These are phyloP conservation scores for Machimus atricapillus DNA, from an alignment of 2,888 invertebrate species.

Conservation along the genomic window DNA sequence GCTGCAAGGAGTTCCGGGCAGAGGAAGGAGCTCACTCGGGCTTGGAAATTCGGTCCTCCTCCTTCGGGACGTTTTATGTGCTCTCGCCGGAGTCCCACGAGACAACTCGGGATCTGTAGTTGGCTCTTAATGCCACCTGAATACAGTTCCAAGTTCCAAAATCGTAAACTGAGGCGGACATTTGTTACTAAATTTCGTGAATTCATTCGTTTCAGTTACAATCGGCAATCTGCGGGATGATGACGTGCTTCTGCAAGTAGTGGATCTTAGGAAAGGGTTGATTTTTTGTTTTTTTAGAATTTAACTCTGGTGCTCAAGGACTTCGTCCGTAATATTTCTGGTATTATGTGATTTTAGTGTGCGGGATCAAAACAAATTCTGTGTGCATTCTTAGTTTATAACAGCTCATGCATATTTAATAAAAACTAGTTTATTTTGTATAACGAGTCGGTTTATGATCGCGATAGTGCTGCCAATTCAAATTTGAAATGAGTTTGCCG, in stretches of 20 bases:
- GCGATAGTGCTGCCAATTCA: neutral
- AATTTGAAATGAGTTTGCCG: constrained; percentile 75
- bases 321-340: neutral
- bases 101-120: neutral
- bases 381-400: neutral
- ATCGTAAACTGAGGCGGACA: constrained; percentile 11
- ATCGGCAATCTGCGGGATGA: constrained; percentile 59
- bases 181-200: constrained; percentile 35
- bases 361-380: neutral
- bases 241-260: constrained; percentile 53
- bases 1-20: neutral
- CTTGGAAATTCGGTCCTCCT: constrained; percentile 33
- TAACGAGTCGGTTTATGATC: neutral
- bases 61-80: constrained; percentile 25
- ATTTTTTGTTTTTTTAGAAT: neutral
- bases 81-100: neutral
- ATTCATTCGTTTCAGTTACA: constrained; percentile 58
- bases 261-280: neutral
- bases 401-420: neutral
- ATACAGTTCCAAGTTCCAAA: constrained; percentile 11
- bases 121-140: constrained; percentile 32
- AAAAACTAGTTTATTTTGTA: neutral
- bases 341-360: constrained; percentile 6
- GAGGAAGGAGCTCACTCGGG: neutral
- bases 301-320: neutral